A percentile compares a stretch with the other conserved stretches of the same genome.
phyloP scores from a whole-genome alignment of 1,140 invertebrate genomes.

The Megathymus violae region DNA sequence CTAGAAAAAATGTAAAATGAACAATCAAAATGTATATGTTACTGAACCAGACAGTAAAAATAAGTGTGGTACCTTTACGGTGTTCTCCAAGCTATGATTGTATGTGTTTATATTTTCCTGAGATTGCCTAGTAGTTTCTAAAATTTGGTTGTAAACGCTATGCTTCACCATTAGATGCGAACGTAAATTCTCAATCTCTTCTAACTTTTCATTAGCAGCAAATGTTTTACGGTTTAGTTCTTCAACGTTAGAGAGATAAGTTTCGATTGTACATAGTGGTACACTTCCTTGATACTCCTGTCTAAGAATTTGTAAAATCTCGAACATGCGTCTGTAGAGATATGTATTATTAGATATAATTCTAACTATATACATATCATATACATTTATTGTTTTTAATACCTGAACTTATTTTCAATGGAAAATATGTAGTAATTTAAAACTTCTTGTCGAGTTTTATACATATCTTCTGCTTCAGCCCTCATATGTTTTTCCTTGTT shows the following conservation, averaged over 20 bases:
- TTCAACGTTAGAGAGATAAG: conserved; percentile 60
- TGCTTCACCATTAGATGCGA: conserved; percentile 65
- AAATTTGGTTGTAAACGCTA: conserved; percentile 65
- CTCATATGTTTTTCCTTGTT: conserved; percentile 70
- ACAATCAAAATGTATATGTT: conserved; percentile 32
- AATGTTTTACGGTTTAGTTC: conserved; percentile 58
- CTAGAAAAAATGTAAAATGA: conserved; percentile 44
- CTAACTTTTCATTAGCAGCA: conserved; percentile 58
- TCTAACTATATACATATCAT: too few relatives aligned
- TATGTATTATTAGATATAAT: too few relatives aligned
- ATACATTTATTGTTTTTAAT: conserved; percentile 25
- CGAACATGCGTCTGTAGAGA: conserved; percentile 66
- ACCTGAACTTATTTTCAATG: conserved; percentile 74
- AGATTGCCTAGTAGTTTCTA: conserved; percentile 63
- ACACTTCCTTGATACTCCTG: conserved; percentile 75
- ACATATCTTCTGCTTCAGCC: conserved; percentile 66
- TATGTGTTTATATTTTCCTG: conserved; percentile 59
- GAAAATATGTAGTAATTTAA: conserved; percentile 63
- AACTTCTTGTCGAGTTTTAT: conserved; percentile 64
- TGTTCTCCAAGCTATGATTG: conserved; percentile 65
- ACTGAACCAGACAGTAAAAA: conserved; percentile 20
- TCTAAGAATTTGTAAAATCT: conserved; percentile 64
- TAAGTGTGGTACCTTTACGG: conserved; percentile 54
- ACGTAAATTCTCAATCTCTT: conserved; percentile 68
- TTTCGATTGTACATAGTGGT: conserved; percentile 69